These are phyloP conservation scores for Plagiodera versicolora DNA, from an alignment of 2,888 invertebrate genomes.

Conservation along the genomic window DNA sequence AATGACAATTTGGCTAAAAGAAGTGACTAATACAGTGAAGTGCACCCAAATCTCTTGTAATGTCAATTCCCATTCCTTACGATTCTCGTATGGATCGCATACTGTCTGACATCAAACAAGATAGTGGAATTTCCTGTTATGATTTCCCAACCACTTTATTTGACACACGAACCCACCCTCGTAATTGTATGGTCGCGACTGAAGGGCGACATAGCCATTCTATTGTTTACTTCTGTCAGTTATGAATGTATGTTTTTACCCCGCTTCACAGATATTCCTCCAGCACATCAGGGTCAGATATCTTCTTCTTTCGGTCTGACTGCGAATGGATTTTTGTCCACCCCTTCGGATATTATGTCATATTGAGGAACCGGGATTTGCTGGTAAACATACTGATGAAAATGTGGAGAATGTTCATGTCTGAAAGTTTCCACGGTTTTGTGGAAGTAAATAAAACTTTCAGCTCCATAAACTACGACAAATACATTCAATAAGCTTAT, in stretches of 20 bases:
- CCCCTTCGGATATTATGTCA: conserved; percentile 13
- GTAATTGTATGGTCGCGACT: background rate
- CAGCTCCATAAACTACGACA: too few relatives aligned
- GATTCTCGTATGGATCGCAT: too few relatives aligned
- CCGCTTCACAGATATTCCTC: conserved; percentile 29
- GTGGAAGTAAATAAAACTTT: too few relatives aligned
- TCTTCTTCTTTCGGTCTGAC: conserved; percentile 18
- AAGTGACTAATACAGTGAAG: too few relatives aligned
- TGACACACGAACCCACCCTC: background rate
- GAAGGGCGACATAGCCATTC: conserved; percentile 19
- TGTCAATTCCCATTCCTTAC: too few relatives aligned
- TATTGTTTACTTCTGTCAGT: conserved; percentile 39
- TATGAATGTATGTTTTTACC: conserved; percentile 36
- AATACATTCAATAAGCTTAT: too few relatives aligned
- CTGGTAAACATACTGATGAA: background rate
- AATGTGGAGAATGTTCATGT: too few relatives aligned
- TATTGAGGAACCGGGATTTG: background rate
- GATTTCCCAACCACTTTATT: background rate
- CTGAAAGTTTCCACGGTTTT: too few relatives aligned
- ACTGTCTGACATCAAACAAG: too few relatives aligned
- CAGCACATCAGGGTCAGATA: conserved; percentile 22
- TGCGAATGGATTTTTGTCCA: conserved; percentile 11
- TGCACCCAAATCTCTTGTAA: too few relatives aligned
- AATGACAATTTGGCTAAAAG: too few relatives aligned
- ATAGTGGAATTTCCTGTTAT: too few relatives aligned